Percentiles rank a stretch among this genome's conserved stretches.
phyloP scores from a whole-genome alignment of 1,140 invertebrate species.

The Euura lappo region DNA sequence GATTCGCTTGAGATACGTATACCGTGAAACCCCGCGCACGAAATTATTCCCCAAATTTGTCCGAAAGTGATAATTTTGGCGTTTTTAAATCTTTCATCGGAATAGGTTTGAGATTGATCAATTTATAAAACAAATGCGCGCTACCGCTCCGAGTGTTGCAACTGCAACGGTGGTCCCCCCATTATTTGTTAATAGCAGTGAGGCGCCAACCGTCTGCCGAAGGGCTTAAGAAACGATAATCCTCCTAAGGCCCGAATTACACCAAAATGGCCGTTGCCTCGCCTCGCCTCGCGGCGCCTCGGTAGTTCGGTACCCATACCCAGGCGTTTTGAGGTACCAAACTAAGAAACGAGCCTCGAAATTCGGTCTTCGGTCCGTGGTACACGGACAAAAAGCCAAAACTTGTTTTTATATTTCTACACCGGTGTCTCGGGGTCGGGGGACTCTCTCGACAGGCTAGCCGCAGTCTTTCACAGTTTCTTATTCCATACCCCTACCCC shows the following conservation, averaged over 20 bases:
- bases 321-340: too few species aligned
- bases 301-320: too few species aligned
- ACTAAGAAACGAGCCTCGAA: neutral
- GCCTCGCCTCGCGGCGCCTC: neutral
- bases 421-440: neutral
- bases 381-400: neutral
- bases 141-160: neutral
- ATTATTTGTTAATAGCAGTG: constrained; percentile 29
- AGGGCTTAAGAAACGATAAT: constrained; percentile 28
- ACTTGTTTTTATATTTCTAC: constrained; percentile 7
- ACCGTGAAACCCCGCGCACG: too few species aligned
- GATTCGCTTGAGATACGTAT: too few species aligned
- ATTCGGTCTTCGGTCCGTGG: neutral
- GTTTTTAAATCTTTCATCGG: too few species aligned
- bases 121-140: constrained; percentile 11
- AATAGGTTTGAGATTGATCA: neutral
- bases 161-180: constrained; percentile 14
- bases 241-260: constrained; percentile 36
- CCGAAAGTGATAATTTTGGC: too few species aligned
- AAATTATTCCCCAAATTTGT: too few species aligned
- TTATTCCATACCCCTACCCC: neutral
- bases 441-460: neutral
- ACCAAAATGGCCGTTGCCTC: constrained; percentile 23
- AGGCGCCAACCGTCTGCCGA: constrained; percentile 37
- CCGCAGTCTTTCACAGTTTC: constrained; percentile 23